These are phyloP conservation scores for Dermochelys coriacea DNA, from an alignment of 2,797 vertebrate genomes.

Conservation along the genomic window DNA sequence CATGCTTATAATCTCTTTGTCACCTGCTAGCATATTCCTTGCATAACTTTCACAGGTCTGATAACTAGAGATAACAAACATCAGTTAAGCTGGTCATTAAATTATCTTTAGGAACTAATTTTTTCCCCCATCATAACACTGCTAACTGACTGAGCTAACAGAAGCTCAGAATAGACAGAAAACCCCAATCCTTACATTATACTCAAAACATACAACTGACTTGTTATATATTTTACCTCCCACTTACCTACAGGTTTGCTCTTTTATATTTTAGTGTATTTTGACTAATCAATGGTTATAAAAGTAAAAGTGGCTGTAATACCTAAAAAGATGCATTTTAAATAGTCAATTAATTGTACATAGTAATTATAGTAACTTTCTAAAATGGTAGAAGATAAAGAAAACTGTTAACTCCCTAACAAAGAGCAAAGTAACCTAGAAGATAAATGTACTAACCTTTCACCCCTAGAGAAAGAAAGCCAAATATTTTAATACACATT, in stretches of 20 bases:
- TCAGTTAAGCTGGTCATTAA: slow-evolving; percentile 7
- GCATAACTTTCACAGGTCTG: neutral
- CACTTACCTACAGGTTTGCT: neutral
- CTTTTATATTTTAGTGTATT: neutral
- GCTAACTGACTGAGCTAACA: neutral
- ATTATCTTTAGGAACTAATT: neutral
- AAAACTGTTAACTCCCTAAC: neutral
- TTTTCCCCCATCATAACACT: neutral
- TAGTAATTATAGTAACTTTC: neutral
- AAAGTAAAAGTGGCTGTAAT: neutral
- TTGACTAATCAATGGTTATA: neutral
- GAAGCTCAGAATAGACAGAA: neutral
- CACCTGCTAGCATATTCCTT: neutral
- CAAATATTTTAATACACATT: neutral
- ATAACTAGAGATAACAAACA: neutral
- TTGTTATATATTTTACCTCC: neutral
- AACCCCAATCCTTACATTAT: neutral
- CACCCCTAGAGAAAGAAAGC: neutral
- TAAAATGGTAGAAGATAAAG: neutral
- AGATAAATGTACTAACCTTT: neutral
- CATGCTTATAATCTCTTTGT: neutral
- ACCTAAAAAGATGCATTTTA: neutral
- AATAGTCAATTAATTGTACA: neutral
- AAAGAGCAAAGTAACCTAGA: neutral
- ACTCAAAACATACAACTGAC: neutral